These are phyloP conservation scores for Trematomus bernacchii DNA, from an alignment of 2,797 vertebrate species.

Conservation along the genomic window DNA sequence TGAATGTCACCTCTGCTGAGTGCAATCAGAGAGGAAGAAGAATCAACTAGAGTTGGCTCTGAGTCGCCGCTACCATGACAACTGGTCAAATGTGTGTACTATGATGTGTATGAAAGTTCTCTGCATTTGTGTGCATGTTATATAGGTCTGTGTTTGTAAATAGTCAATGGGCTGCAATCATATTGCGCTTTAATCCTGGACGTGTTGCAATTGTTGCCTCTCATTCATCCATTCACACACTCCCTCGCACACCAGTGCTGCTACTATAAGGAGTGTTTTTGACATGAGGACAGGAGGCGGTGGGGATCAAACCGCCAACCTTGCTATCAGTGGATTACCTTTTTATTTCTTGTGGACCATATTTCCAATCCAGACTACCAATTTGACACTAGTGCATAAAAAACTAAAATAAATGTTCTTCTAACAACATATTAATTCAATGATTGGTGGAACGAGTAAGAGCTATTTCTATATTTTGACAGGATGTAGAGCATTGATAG, in stretches of 20 bases:
- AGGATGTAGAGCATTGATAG: slow-evolving; percentile 13
- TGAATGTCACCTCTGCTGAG: slow-evolving; percentile 68
- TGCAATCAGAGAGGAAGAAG: slow-evolving; percentile 55
- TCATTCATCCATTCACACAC: neutral
- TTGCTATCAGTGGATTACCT: neutral
- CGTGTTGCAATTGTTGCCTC: neutral
- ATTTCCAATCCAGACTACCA: neutral
- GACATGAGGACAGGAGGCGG: neutral
- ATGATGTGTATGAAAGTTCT: slow-evolving; percentile 12
- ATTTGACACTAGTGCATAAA: too few relatives aligned
- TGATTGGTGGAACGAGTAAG: slow-evolving; percentile 12
- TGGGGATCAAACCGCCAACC: neutral
- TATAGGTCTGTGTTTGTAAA: too few relatives aligned
- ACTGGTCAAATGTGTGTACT: slow-evolving; percentile 61
- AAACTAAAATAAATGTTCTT: too few relatives aligned
- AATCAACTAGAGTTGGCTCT: slow-evolving; percentile 58
- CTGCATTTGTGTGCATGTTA: too few relatives aligned
- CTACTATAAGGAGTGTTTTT: too few relatives aligned
- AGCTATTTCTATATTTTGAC: slow-evolving; percentile 13
- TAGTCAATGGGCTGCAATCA: too few relatives aligned
- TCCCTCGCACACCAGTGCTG: too few relatives aligned
- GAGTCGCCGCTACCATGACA: slow-evolving; percentile 76
- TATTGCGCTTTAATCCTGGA: too few relatives aligned
- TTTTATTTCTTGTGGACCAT: too few relatives aligned
- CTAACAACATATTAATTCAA: neutral